These are phyloP conservation scores for Sebastes trivittatus DNA, from an alignment of 2,797 vertebrate genomes.

Conservation along the genomic window DNA sequence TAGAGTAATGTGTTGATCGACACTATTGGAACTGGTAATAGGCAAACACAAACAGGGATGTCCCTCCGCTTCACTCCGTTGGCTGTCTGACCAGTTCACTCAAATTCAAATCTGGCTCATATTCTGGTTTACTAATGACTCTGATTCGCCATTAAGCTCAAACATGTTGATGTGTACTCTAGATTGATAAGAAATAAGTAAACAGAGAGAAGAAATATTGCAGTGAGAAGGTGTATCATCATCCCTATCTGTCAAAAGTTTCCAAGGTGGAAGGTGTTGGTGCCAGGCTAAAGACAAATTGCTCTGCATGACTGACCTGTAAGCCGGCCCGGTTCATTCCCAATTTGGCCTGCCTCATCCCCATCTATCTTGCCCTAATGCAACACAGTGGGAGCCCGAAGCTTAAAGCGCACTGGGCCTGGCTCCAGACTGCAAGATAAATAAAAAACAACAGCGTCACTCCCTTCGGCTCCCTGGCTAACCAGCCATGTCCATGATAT, in stretches of 20 bases:
- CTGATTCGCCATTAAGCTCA: not conserved
- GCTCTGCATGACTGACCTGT: constrained; percentile 27
- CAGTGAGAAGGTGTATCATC: not conserved
- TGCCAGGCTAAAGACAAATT: constrained; percentile 5
- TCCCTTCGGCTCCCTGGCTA: constrained; percentile 45
- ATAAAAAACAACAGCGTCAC: constrained; percentile 56
- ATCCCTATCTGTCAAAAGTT: not conserved
- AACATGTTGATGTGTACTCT: not conserved
- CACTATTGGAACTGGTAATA: not conserved
- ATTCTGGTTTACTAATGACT: not conserved
- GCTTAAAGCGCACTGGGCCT: constrained; percentile 29
- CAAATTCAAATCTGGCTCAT: not conserved
- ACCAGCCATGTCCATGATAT: constrained; percentile 58
- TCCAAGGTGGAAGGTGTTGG: not conserved
- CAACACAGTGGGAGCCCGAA: constrained; percentile 34
- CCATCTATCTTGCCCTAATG: constrained; percentile 50
- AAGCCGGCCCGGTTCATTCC: constrained; percentile 9
- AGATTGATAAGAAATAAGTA: not conserved
- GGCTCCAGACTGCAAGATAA: constrained; percentile 53
- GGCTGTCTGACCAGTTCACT: constrained; percentile 18
- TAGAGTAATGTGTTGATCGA: not conserved
- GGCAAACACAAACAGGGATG: not conserved
- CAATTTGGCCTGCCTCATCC: constrained; percentile 14
- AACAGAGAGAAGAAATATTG: not conserved
- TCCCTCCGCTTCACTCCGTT: not conserved